These are phyloP conservation scores for Eledona agricola DNA, from an alignment of 2,888 invertebrate genomes.

Conservation along the genomic window DNA sequence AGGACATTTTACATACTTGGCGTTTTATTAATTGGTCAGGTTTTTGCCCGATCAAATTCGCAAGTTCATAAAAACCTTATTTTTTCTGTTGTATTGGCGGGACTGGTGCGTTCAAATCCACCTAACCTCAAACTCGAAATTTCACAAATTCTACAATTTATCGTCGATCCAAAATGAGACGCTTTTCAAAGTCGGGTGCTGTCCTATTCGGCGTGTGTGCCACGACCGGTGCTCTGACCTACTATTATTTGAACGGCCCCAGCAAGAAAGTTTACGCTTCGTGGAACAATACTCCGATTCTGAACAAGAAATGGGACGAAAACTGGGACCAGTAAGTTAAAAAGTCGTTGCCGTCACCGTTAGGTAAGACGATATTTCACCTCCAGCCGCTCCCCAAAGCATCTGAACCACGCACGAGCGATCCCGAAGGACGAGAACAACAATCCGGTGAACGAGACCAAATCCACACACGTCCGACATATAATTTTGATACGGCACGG, in stretches of 20 bases:
- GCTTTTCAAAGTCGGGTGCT: conserved; percentile 68
- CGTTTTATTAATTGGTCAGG: too few relatives aligned
- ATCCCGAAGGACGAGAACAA: conserved; percentile 64
- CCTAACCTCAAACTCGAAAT: too few relatives aligned
- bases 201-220: conserved; percentile 70
- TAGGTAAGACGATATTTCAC: too few relatives aligned
- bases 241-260: conserved; percentile 63
- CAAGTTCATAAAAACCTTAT: too few relatives aligned
- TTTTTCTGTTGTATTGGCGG: too few relatives aligned
- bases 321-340: conserved; percentile 87
- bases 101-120: too few relatives aligned
- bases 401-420: conserved; percentile 71
- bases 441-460: conserved; percentile 73
- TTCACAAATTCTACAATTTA: too few relatives aligned
- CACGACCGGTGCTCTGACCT: conserved; percentile 72
- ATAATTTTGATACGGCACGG: conserved; percentile 93
- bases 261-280: conserved; percentile 66
- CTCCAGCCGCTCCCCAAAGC: conserved; percentile 76
- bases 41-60: too few relatives aligned
- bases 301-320: conserved; percentile 80
- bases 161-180: conserved; percentile 65
- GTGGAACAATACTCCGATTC: conserved; percentile 80
- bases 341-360: too few relatives aligned
- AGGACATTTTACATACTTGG: too few relatives aligned
- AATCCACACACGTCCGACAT: conserved; percentile 76